Conservation (phyloP, 2,797 vertebrate genomes). For the Potorous gilbertii region DNA sequence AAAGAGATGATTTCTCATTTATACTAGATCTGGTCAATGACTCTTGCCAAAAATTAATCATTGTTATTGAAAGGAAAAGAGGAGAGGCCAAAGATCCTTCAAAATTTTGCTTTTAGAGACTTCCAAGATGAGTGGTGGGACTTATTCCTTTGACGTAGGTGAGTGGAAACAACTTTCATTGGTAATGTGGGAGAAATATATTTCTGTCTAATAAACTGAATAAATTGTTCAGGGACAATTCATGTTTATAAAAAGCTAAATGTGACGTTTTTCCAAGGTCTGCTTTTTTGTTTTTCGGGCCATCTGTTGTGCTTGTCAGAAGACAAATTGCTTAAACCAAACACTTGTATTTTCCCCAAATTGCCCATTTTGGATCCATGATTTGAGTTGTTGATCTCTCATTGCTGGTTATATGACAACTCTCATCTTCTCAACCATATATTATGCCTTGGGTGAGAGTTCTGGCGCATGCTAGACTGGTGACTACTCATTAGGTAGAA, state of each 20-base stretch:
- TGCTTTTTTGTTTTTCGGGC: slow-evolving; percentile 42
- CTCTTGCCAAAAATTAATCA: not conserved
- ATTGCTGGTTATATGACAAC: slow-evolving; percentile 10
- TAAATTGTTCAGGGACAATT: slow-evolving; percentile 36
- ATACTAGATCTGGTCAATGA: slow-evolving; percentile 29
- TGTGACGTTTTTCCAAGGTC: not conserved
- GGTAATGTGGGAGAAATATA: slow-evolving; percentile 1
- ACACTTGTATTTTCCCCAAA: slow-evolving; percentile 51
- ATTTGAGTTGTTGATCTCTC: slow-evolving; percentile 45
- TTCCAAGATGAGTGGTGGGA: slow-evolving; percentile 33
- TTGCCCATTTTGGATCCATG: slow-evolving; percentile 23
- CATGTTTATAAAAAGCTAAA: slow-evolving; percentile 47
- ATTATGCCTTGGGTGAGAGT: slow-evolving; percentile 1
- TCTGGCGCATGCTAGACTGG: slow-evolving; percentile 22
- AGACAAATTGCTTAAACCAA: slow-evolving; percentile 55
- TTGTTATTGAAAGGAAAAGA: slow-evolving; percentile 12
- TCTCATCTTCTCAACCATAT: not conserved
- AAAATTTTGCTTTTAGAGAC: slow-evolving; percentile 17
- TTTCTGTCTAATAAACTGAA: slow-evolving; percentile 18
- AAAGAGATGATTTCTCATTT: slow-evolving; percentile 12
- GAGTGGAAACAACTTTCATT: slow-evolving; percentile 29
- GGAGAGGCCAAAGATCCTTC: not conserved
- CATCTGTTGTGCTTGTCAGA: slow-evolving; percentile 32
- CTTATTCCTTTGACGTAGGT: slow-evolving; percentile 52
- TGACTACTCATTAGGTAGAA: not conserved